Conservation (phyloP, 2,888 invertebrate genomes). For the Beris morrisii region DNA sequence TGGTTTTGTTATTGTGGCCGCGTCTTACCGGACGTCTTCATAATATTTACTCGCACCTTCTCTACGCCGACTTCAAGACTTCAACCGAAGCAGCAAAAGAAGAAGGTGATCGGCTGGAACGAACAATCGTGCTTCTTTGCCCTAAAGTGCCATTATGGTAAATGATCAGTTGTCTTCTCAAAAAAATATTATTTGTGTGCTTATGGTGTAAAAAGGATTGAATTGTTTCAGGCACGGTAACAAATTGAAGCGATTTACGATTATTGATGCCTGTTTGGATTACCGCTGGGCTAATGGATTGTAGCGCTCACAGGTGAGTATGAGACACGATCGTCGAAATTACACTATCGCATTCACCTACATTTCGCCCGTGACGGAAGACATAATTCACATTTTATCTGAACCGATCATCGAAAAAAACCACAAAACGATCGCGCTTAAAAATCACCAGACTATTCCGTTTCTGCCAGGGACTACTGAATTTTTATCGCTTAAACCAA, state of each 20-base stretch:
- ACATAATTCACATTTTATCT: conserved; percentile 24
- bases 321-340: too few relatives aligned
- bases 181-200: conserved; percentile 23
- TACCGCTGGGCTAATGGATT: conserved; percentile 10
- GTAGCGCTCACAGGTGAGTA: too few relatives aligned
- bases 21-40: conserved; percentile 23
- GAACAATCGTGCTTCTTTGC: conserved; percentile 1
- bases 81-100: not conserved
- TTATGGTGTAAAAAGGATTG: conserved; percentile 24
- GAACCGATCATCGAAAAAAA: not conserved
- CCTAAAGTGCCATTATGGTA: conserved; percentile 31
- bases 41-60: not conserved
- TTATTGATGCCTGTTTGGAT: conserved; percentile 28
- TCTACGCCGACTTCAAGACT: too few relatives aligned
- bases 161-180: conserved; percentile 32
- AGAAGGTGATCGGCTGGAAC: not conserved
- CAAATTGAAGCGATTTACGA: conserved; percentile 31
- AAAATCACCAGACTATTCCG: conserved; percentile 13
- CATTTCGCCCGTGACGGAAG: conserved; percentile 12
- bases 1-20: not conserved
- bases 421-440: not conserved
- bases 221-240: conserved; percentile 23
- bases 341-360: not conserved
- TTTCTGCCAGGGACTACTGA: conserved; percentile 12
- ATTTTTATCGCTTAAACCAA: conserved; percentile 22